Evolutionary conservation across 2,113 vertebrate genomes (phyloP).

Genomic region (Colaptes auratus): DNA sequence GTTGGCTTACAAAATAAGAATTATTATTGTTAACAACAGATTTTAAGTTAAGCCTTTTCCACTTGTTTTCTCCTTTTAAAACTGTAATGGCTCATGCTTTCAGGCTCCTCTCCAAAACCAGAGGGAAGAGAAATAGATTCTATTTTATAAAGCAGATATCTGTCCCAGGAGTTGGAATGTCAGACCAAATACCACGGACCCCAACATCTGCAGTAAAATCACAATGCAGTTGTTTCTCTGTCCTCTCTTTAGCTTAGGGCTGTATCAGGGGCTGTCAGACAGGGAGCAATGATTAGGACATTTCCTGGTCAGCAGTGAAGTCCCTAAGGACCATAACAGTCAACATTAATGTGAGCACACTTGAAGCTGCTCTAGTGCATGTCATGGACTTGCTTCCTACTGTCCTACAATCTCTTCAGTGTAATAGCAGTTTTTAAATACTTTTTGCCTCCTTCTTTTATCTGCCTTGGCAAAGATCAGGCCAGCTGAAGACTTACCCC

Average conservation of each 20-base stretch:
- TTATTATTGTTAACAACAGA: constrained; percentile 39
- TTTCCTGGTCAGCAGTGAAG: not conserved
- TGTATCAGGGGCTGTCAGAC: not conserved
- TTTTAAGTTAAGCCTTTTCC: constrained; percentile 19
- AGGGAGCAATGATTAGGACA: not conserved
- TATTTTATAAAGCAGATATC: not conserved
- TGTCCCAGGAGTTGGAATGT: not conserved
- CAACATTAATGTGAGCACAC: not conserved
- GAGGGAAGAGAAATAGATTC: not conserved
- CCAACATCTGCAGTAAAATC: not conserved
- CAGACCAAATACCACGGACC: not conserved
- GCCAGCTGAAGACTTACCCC: not conserved
- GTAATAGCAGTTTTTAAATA: not conserved
- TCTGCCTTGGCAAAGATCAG: not conserved
- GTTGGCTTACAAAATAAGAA: not conserved
- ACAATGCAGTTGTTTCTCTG: not conserved
- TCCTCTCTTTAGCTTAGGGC: not conserved
- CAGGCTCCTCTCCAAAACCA: constrained; percentile 25
- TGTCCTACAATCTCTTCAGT: not conserved
- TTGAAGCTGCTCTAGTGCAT: not conserved
- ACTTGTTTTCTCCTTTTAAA: constrained; percentile 15
- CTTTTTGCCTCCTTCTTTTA: not conserved
- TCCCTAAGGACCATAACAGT: not conserved
- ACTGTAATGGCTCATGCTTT: not conserved
- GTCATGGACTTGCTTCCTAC: not conserved